A percentile compares a stretch with the other conserved stretches of the same genome.
Conservation (phyloP, 2,888 invertebrate genomes). For the Geophilus truncorum region DNA sequence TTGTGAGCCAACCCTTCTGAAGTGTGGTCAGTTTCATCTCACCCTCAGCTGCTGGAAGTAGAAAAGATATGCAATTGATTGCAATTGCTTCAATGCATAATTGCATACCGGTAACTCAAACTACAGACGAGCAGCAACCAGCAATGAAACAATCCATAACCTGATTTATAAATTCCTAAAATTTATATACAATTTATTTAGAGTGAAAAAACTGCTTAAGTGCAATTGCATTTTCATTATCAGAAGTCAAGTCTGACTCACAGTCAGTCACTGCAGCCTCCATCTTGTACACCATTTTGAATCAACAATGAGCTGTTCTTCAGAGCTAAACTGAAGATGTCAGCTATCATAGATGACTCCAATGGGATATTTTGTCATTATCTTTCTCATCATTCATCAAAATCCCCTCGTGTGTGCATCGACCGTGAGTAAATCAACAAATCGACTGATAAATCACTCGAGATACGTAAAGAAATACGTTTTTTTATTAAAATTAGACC, state of each 20-base stretch:
- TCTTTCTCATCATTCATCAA: neutral
- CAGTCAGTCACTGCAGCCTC: neutral
- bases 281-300: neutral
- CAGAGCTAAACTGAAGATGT: neutral
- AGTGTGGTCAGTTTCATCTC: slow-evolving; percentile 45
- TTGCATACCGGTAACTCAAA: too few species aligned
- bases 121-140: slow-evolving; percentile 84
- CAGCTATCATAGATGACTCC: neutral
- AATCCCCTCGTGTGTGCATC: too few species aligned
- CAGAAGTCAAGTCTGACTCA: neutral
- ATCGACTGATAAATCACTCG: neutral
- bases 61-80: slow-evolving; percentile 64
- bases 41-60: slow-evolving; percentile 64
- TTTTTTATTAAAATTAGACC: too few species aligned
- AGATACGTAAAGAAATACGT: too few species aligned
- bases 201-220: neutral
- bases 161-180: slow-evolving; percentile 48
- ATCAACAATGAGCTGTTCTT: neutral
- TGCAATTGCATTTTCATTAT: neutral
- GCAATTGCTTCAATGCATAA: slow-evolving; percentile 80
- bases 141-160: slow-evolving; percentile 85
- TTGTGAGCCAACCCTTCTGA: slow-evolving; percentile 48
- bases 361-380: neutral
- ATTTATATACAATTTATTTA: neutral
- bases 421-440: too few species aligned